These are phyloP conservation scores for Hirtodrosophila alboralis DNA, from an alignment of 2,888 invertebrate genomes.

Conservation along the genomic window DNA sequence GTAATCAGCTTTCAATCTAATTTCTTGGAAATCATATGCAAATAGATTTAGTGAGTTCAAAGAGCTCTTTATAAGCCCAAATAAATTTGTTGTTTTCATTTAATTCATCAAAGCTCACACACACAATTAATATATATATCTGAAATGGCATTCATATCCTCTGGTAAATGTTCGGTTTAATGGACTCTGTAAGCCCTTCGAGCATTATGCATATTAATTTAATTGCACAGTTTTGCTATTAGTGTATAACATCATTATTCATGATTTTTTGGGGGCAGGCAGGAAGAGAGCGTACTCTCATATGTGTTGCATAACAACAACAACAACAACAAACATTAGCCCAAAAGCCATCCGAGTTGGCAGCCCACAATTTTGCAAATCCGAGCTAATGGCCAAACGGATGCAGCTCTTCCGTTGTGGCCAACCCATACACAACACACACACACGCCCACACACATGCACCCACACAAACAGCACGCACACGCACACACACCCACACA, in stretches of 20 bases:
- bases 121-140: constrained; percentile 1
- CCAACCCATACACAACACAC: constrained; percentile 6
- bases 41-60: no score
- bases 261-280: constrained; percentile 38
- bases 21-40: no score
- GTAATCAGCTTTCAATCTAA: no score
- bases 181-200: constrained; percentile 25
- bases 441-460: constrained; percentile 8
- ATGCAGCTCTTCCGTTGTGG: constrained; percentile 31
- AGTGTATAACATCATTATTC: constrained; percentile 60
- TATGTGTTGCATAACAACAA: constrained; percentile 17
- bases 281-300: not conserved
- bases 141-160: constrained; percentile 2
- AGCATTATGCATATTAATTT: constrained; percentile 63
- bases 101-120: no score
- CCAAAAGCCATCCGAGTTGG: constrained; percentile 16
- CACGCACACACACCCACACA: constrained; percentile 2
- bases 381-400: constrained; percentile 51
- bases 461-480: no score
- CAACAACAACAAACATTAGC: not conserved
- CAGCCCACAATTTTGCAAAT: constrained; percentile 25
- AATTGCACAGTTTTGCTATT: constrained; percentile 53
- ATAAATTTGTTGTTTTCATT: no score
- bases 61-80: no score
- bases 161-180: constrained; percentile 22